Percentiles rank a stretch among this genome's conserved stretches.
These are phyloP conservation scores for Etia nguti DNA, from an alignment of 2,113 vertebrate genomes.

Conservation along the genomic window DNA sequence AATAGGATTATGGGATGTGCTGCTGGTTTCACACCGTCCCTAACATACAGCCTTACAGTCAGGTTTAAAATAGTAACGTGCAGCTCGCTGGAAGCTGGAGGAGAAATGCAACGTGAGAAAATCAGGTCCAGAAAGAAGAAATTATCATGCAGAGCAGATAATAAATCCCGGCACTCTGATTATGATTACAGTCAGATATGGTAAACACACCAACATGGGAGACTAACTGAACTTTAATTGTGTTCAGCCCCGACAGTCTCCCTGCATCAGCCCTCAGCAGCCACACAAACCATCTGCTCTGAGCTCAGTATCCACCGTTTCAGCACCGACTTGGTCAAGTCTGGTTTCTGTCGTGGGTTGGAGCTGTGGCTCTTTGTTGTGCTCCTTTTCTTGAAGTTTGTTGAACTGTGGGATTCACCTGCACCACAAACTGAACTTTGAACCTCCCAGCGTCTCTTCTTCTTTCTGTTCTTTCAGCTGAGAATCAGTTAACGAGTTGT, in stretches of 20 bases:
- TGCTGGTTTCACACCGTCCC: background rate
- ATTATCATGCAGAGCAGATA: background rate
- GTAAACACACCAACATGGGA: background rate
- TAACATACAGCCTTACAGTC: background rate
- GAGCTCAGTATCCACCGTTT: background rate
- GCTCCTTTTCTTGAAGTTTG: background rate
- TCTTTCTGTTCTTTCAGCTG: fast-evolving
- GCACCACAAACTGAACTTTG: background rate
- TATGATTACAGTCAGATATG: background rate
- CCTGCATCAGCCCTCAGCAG: background rate
- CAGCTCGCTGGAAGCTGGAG: background rate
- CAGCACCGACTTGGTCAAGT: background rate
- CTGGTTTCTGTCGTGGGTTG: fast-evolving
- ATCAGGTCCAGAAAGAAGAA: background rate
- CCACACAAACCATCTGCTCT: background rate
- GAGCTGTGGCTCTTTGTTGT: background rate
- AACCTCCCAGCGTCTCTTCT: background rate
- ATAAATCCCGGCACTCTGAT: background rate
- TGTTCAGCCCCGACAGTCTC: background rate
- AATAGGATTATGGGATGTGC: background rate
- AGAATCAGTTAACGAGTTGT: background rate
- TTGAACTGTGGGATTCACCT: background rate
- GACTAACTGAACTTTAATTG: background rate
- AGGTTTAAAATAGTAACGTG: background rate
- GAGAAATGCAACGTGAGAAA: background rate